phyloP scores from a whole-genome alignment of 1,140 invertebrate species.

The Asobara japonica region DNA sequence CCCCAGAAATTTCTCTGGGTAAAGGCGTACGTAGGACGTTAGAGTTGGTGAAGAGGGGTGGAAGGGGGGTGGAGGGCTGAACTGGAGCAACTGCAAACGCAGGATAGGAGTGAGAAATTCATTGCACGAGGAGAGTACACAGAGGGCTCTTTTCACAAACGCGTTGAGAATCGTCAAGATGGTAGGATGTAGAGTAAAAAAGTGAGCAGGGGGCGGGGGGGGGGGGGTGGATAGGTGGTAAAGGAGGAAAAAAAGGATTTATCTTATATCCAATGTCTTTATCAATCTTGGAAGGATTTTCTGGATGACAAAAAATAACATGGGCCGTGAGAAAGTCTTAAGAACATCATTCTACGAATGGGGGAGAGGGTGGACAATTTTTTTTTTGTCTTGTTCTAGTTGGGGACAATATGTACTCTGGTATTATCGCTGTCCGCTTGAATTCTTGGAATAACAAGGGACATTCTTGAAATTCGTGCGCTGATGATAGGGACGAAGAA shows the following conservation, averaged over 20 bases:
- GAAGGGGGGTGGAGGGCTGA: not conserved
- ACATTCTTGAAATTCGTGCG: not conserved
- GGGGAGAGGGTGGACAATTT: not conserved
- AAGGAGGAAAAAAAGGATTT: not conserved
- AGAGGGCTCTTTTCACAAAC: constrained; percentile 13
- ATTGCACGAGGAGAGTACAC: not conserved
- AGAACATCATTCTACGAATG: constrained; percentile 5
- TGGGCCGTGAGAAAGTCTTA: constrained; percentile 2
- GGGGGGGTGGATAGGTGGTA: no score
- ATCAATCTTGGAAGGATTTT: constrained; percentile 15
- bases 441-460: constrained; percentile 13
- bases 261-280: constrained; percentile 12
- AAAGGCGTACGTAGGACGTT: not conserved
- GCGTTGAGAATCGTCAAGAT: constrained; percentile 11
- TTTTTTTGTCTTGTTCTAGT: not conserved
- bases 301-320: constrained; percentile 15
- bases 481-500: not conserved
- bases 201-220: not conserved
- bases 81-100: constrained; percentile 7
- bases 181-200: not conserved
- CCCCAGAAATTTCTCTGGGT: constrained; percentile 4
- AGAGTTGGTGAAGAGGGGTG: not conserved
- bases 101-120: constrained; percentile 5
- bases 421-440: not conserved
- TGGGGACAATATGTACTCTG: not conserved